A percentile compares a stretch with the other conserved stretches of the same genome.
Conservation (phyloP, 2,113 vertebrate genomes). For the Brachyhypopomus gauderio region DNA sequence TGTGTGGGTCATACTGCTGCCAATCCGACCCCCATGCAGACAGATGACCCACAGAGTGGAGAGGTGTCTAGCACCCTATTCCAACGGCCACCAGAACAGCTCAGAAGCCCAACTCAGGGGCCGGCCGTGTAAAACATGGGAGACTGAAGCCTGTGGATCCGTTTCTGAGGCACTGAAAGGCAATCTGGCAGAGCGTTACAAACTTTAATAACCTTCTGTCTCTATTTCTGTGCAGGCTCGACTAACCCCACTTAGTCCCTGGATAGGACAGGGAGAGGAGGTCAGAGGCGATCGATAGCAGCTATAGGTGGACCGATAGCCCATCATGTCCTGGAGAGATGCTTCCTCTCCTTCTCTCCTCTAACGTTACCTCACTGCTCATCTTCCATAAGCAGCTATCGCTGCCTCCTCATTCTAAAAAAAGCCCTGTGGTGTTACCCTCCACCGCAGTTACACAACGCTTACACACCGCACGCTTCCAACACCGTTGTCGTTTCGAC, state of each 20-base stretch:
- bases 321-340: slow-evolving; percentile 59
- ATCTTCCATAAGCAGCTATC: slow-evolving; percentile 54
- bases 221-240: slow-evolving; percentile 24
- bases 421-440: slow-evolving; percentile 55
- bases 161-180: slow-evolving; percentile 17
- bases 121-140: background rate
- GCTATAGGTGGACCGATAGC: slow-evolving; percentile 67
- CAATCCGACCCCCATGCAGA: no score
- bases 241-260: slow-evolving; percentile 47
- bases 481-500: slow-evolving; percentile 28
- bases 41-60: background rate
- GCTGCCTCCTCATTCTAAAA: slow-evolving; percentile 58
- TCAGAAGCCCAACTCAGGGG: background rate
- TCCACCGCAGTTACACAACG: slow-evolving; percentile 34
- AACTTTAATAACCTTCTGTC: slow-evolving; percentile 39
- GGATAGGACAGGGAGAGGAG: slow-evolving; percentile 64
- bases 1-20: no score
- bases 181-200: slow-evolving; percentile 19
- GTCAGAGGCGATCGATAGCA: slow-evolving; percentile 69
- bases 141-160: background rate
- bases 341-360: slow-evolving; percentile 52
- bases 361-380: slow-evolving; percentile 59
- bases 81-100: background rate
- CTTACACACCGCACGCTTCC: slow-evolving; percentile 12
- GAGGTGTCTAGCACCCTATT: background rate